Evolutionary conservation across 2,113 vertebrate species (phyloP).

Genomic region (Hydrochoerus hydrochaeris): DNA sequence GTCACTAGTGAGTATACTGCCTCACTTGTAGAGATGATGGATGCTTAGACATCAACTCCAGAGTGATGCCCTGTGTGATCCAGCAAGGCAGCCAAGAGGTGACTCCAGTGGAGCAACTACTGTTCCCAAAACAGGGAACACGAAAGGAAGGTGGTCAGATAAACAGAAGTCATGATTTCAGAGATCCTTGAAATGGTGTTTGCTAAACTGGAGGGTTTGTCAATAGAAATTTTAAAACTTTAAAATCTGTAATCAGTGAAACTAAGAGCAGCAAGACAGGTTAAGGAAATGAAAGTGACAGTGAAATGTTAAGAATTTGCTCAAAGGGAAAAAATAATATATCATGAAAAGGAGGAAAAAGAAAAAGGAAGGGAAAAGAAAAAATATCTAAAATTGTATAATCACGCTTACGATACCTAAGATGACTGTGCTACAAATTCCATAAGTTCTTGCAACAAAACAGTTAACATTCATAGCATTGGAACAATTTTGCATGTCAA

Average conservation of each 20-base stretch:
- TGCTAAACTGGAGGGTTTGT: constrained; percentile 29
- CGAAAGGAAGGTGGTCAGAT: background rate
- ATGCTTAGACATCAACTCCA: constrained; percentile 21
- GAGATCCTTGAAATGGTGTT: constrained; percentile 48
- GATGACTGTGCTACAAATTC: too few relatives aligned
- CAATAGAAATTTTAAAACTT: constrained; percentile 39
- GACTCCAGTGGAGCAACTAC: background rate
- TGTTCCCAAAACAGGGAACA: background rate
- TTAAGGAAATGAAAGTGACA: background rate
- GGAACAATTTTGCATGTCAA: too few relatives aligned
- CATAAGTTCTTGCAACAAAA: too few relatives aligned
- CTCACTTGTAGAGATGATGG: constrained; percentile 8
- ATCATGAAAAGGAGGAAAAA: too few relatives aligned
- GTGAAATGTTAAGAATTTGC: too few relatives aligned
- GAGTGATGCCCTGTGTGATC: background rate
- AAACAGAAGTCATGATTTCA: background rate
- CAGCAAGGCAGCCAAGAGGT: background rate
- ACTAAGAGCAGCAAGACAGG: background rate
- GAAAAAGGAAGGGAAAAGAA: too few relatives aligned
- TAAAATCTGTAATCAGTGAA: background rate
- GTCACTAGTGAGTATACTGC: background rate
- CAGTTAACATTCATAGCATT: too few relatives aligned
- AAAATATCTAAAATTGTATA: too few relatives aligned
- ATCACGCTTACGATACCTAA: too few relatives aligned
- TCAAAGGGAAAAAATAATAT: too few relatives aligned